These are phyloP conservation scores for Oplegnathus fasciatus DNA, from an alignment of 2,113 vertebrate species.

Conservation along the genomic window DNA sequence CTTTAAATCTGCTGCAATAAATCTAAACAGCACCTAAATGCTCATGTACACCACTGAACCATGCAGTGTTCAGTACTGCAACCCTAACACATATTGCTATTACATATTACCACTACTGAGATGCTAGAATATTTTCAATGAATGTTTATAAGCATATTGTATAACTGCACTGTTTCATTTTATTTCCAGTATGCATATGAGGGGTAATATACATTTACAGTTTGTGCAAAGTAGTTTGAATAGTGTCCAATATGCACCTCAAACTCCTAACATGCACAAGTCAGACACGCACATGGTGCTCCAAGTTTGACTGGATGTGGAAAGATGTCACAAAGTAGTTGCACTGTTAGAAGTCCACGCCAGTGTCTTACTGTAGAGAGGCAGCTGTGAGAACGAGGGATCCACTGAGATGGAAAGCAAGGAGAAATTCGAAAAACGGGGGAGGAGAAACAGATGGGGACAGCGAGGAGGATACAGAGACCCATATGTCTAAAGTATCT, in stretches of 20 bases:
- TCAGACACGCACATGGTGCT: conserved; percentile 48
- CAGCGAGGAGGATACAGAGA: conserved; percentile 74
- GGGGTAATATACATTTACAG: background rate
- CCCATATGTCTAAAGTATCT: conserved; percentile 86
- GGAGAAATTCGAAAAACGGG: conserved; percentile 33
- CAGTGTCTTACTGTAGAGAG: conserved; percentile 36
- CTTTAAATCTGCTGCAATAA: too few species aligned
- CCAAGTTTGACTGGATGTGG: conserved; percentile 53
- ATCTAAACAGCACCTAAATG: too few species aligned
- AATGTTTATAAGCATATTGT: background rate
- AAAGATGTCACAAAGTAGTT: conserved; percentile 60
- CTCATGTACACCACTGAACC: too few species aligned
- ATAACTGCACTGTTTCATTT: background rate
- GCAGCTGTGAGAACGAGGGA: conserved; percentile 66
- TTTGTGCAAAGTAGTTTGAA: conserved; percentile 33
- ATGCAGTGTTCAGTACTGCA: too few species aligned
- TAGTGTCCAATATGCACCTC: conserved; percentile 21
- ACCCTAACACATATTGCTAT: too few species aligned
- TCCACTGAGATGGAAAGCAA: conserved; percentile 54
- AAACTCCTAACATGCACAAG: conserved; percentile 31
- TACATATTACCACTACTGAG: too few species aligned
- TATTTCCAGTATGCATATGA: background rate
- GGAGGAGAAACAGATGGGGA: conserved; percentile 83
- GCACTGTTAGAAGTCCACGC: conserved; percentile 41
- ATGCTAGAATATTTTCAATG: background rate